These are phyloP conservation scores for Apeira syringaria DNA, from an alignment of 2,888 invertebrate genomes.

Conservation along the genomic window DNA sequence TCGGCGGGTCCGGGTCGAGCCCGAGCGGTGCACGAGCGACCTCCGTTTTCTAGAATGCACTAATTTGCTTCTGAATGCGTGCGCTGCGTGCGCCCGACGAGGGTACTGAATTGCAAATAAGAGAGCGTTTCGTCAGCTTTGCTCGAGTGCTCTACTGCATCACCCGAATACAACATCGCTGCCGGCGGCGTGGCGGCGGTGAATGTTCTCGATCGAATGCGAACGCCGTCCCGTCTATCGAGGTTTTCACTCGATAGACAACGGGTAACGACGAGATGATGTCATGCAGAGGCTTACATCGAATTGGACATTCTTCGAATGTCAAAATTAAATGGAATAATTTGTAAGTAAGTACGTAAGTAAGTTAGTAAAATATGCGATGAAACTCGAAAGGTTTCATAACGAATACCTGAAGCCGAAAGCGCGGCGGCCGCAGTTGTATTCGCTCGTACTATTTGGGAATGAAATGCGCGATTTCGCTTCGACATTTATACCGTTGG, in stretches of 20 bases:
- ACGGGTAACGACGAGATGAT: slow-evolving; percentile 27
- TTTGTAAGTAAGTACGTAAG: no score
- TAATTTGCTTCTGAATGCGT: slow-evolving; percentile 52
- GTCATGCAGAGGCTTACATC: slow-evolving; percentile 6
- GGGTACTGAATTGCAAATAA: slow-evolving; percentile 38
- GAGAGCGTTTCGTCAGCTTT: slow-evolving; percentile 22
- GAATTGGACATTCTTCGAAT: slow-evolving; percentile 8
- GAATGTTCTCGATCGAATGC: slow-evolving; percentile 26
- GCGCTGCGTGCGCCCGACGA: slow-evolving; percentile 38
- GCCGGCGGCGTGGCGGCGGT: slow-evolving; percentile 13
- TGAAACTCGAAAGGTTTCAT: slow-evolving; percentile 23
- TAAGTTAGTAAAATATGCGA: slow-evolving; percentile 17
- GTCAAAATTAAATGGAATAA: slow-evolving; percentile 10
- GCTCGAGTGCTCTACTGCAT: slow-evolving; percentile 19
- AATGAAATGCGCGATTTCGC: slow-evolving; percentile 58
- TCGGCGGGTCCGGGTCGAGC: slow-evolving; percentile 55
- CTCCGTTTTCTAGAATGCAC: slow-evolving; percentile 42
- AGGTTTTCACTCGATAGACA: slow-evolving; percentile 22
- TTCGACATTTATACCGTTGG: slow-evolving; percentile 75
- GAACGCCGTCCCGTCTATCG: slow-evolving; percentile 24
- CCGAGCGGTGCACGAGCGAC: slow-evolving; percentile 44
- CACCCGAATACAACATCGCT: slow-evolving; percentile 24
- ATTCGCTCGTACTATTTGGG: slow-evolving; percentile 37
- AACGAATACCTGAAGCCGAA: slow-evolving; percentile 48
- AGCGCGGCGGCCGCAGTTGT: slow-evolving; percentile 32